These are phyloP conservation scores for Notocelia uddmanniana DNA, from an alignment of 2,888 invertebrate genomes.

Conservation along the genomic window DNA sequence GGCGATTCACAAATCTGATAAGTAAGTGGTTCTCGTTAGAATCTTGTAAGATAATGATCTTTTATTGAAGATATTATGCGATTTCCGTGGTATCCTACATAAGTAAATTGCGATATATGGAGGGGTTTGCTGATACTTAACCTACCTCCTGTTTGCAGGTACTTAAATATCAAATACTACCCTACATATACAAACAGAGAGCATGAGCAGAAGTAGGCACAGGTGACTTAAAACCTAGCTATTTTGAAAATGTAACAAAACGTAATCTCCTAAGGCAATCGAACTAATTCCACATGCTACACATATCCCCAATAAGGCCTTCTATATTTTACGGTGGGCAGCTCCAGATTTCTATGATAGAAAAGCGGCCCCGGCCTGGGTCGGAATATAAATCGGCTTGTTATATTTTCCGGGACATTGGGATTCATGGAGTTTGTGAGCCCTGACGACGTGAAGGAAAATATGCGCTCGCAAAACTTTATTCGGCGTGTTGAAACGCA, in stretches of 20 bases:
- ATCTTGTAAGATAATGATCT: background rate
- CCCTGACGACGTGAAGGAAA: conserved; percentile 67
- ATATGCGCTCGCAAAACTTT: conserved; percentile 42
- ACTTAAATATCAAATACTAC: no score
- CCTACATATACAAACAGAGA: no score
- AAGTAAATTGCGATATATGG: background rate
- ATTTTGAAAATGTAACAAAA: conserved; percentile 15
- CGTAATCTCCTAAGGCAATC: conserved; percentile 37
- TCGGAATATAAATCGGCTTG: conserved; percentile 84
- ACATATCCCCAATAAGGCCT: conserved; percentile 56
- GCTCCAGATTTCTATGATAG: conserved; percentile 78
- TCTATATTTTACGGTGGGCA: conserved; percentile 61
- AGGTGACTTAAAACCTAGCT: background rate
- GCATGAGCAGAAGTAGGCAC: background rate
- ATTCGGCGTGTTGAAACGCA: conserved; percentile 31
- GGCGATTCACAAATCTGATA: background rate
- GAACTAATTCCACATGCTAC: conserved; percentile 51
- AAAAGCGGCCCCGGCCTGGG: conserved; percentile 73
- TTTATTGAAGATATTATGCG: background rate
- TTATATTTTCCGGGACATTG: conserved; percentile 85
- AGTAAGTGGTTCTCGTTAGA: conserved; percentile 6
- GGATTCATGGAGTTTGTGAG: conserved; percentile 82
- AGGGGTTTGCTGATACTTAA: background rate
- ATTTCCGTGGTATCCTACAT: no score
- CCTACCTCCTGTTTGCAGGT: no score